A percentile compares a stretch with the other conserved stretches of the same genome.
These are phyloP conservation scores for fruit fly (Drosophila melanogaster) DNA, from an alignment of 1,140 invertebrate species.

Conservation along the genomic window DNA sequence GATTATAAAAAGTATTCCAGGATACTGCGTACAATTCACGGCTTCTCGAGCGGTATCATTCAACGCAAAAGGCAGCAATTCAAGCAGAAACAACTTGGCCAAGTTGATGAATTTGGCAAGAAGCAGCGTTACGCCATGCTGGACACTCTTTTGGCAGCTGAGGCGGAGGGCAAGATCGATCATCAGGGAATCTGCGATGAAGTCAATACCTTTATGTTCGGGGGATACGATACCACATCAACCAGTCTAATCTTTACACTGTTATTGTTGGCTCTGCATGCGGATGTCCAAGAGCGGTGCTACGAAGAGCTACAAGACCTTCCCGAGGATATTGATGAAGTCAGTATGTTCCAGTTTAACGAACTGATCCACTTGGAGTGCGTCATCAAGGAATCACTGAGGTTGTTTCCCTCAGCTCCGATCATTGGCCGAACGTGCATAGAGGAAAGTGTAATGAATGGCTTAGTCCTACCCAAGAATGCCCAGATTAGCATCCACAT, in stretches of 20 bases:
- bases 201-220: conserved; percentile 94
- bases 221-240: conserved; percentile 91
- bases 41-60: conserved; percentile 74
- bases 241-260: conserved; percentile 87
- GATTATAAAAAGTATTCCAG: conserved; percentile 41
- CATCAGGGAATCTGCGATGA: conserved; percentile 91
- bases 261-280: conserved; percentile 87
- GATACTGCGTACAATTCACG: conserved; percentile 62
- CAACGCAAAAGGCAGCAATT: conserved; percentile 58
- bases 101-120: conserved; percentile 51
- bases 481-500: conserved; percentile 85
- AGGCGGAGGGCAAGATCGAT: conserved; percentile 85
- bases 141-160: conserved; percentile 89
- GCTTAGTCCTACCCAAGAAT: conserved; percentile 84
- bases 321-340: conserved; percentile 60
- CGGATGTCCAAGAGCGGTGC: conserved; percentile 88
- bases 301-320: conserved; percentile 80
- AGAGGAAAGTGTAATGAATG: conserved; percentile 85
- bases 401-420: conserved; percentile 89
- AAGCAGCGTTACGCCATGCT: conserved; percentile 90
- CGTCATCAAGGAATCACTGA: conserved; percentile 87
- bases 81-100: conserved; percentile 15
- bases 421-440: conserved; percentile 86
- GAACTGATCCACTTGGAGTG: conserved; percentile 88
- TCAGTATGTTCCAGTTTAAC: conserved; percentile 85